These are phyloP conservation scores for Diogma glabrata DNA, from an alignment of 2,888 invertebrate genomes.

Conservation along the genomic window DNA sequence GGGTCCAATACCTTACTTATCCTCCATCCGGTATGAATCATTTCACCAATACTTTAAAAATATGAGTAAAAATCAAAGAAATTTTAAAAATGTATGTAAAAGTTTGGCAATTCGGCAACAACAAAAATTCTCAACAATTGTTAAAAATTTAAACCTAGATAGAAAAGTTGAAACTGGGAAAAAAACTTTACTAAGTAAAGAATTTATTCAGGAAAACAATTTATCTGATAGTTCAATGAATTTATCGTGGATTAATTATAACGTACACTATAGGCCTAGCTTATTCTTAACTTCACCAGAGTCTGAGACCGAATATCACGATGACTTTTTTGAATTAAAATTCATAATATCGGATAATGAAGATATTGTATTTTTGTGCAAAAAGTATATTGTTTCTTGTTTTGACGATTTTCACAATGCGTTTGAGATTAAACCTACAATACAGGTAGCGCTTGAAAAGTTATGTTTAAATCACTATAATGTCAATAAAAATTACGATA, in stretches of 20 bases:
- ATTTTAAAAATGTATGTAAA: background rate
- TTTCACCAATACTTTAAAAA: background rate
- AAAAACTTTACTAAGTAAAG: background rate
- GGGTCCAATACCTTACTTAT: background rate
- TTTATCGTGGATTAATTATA: background rate
- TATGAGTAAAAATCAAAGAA: background rate
- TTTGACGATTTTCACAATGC: background rate
- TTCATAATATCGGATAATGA: no score
- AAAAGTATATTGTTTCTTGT: no score
- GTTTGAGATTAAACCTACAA: background rate
- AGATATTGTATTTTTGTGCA: no score
- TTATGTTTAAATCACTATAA: background rate
- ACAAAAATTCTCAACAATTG: background rate
- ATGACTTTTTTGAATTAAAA: no score
- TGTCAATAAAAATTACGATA: background rate
- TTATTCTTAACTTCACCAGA: background rate
- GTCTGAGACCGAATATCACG: no score
- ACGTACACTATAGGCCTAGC: no score
- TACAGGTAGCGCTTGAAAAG: background rate
- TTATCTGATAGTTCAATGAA: background rate
- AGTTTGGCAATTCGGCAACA: background rate
- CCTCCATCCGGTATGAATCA: background rate
- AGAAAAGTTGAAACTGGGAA: background rate
- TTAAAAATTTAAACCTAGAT: background rate
- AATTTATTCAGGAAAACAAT: background rate